Evolutionary conservation across 1,140 invertebrate species (phyloP).

Genomic region (Spodoptera frugiperda): DNA sequence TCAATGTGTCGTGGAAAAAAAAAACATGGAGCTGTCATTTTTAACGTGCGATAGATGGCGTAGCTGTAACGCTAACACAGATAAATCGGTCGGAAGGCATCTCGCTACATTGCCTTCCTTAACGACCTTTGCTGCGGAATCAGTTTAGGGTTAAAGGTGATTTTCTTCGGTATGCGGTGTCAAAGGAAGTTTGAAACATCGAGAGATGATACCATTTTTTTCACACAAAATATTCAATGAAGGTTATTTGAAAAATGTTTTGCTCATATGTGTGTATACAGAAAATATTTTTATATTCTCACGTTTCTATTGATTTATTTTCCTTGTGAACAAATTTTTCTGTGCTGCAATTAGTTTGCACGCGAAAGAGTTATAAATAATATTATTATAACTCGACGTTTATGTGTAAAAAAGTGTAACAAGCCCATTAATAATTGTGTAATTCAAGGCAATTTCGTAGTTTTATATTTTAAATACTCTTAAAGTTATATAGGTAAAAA

Average conservation of each 20-base stretch:
- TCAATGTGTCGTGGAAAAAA: constrained; percentile 68
- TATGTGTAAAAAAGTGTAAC: constrained; percentile 1
- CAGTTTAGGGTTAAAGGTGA: constrained; percentile 78
- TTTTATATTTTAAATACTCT: too few species aligned
- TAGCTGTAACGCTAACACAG: constrained; percentile 66
- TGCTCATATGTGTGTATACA: not conserved
- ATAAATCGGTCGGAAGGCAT: constrained; percentile 77
- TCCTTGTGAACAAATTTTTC: not conserved
- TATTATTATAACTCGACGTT: constrained; percentile 30
- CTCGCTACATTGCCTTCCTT: constrained; percentile 79
- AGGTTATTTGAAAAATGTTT: constrained; percentile 14
- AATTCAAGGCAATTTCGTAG: not conserved
- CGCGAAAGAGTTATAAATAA: constrained; percentile 22
- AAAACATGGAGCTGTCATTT: constrained; percentile 75
- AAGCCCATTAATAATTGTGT: not conserved
- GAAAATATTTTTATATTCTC: constrained; percentile 8
- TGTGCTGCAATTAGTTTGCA: constrained; percentile 1
- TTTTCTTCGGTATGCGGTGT: constrained; percentile 58
- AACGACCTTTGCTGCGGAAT: constrained; percentile 76
- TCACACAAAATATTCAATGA: constrained; percentile 6
- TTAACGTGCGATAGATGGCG: constrained; percentile 74
- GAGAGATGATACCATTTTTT: constrained; percentile 53
- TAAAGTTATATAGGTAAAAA: too few species aligned
- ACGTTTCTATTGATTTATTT: not conserved
- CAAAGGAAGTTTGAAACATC: constrained; percentile 49